Base-by-base conservation (phyloP, 2,113 vertebrate species). In the Dasyprocta punctata region DNA sequence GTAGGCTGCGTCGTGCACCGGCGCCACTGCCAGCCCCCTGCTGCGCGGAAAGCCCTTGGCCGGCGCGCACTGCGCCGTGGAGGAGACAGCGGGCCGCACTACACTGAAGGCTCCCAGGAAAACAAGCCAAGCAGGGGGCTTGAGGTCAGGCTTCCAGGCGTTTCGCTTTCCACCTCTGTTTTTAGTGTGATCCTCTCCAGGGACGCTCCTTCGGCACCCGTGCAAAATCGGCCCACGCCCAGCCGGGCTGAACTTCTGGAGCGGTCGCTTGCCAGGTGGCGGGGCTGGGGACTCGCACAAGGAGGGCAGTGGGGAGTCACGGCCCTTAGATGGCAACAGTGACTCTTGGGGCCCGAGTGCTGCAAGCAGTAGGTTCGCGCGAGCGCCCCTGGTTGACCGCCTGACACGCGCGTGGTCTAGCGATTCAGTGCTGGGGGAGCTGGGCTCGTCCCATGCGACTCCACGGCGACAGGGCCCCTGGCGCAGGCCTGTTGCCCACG, bases 401-500 rank as follows among this genome's bases (percentile, higher is more conserved):
- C 3, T 47, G 16, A 36, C 65, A 41, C 13, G 11, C 11, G 36
- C 0, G 1, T 20, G 54, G 78, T 44, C 44, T 54, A 30, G 44
- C 13, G 3, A 3, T 41, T 2, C 0, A 2, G 3, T 14, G 65
- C 47, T 26, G 54, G 65, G 33, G 38, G 78, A 13, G 54, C 0
- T 12, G 36, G 36, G 56, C 4, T 2, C 8, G 22, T 36, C 33
- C 11, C 14, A 9, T 36, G 26, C 33, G 10, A 17, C 44, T 67
- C 28, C 36, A 28, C 3, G 36, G 58, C 12, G 22, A n/a, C 14
- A 44, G 16, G 36, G 24, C 20, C 10, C 71, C 54, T 38, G 87
- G 30, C 54, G 54, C 44, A n/a, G 0, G 20, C 30, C 75, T 5
- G 16, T 63, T 92, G 77, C 60, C 44, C 67, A 16, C 8, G 84